Base-by-base conservation (phyloP, 2,113 vertebrate species). In the Polyodon spathula region DNA sequence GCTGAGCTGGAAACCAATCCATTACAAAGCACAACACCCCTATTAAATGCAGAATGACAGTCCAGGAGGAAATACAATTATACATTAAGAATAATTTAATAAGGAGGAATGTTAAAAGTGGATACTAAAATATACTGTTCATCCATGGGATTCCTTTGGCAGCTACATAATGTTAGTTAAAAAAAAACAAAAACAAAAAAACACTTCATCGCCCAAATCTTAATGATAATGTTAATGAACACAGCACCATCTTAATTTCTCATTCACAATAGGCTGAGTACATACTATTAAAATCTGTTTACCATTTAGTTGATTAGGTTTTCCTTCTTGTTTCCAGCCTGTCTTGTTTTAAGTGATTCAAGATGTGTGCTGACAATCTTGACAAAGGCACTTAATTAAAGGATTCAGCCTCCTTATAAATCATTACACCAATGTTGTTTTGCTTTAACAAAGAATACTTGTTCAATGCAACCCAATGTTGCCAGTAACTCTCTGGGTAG, bases 311-410 rank as follows among this genome's bases (percentile, higher is more conserved):
- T 56, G 48, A 64, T 61, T 46, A 68, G 52, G 50, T 61, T 54
- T 40, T 40, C 57, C 41, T 53, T 48, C 59, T 60, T 68, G 14
- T 39, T 51, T n/a, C n/a, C 5, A 4, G 12, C 17, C 39, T 11
- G 52, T 46, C 27, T 44, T 60, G 3, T 46, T 50, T 41, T 62
- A 37, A 48, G 56, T n/a, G n/a, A n/a, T n/a, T n/a, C n/a, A n/a
- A n/a, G n/a, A n/a, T n/a, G n/a, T n/a, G n/a, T n/a, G n/a, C n/a
- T n/a, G 54, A n/a, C 37, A 38, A 41, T 46, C 52, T 59, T 46
- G 56, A 58, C 41, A 51, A 60, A 67, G 42, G 43, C 51, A 46
- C 40, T 56, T 63, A 67, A 67, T 67, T 63, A 63, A 60, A 40
- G 6, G 3, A 15, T 44, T 61, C 6, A 40, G 38, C 43, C 41